A percentile compares a stretch with the other conserved stretches of the same genome.
These are phyloP conservation scores for Phenacoccus solenopsis DNA, from an alignment of 1,140 invertebrate species.

Conservation along the genomic window DNA sequence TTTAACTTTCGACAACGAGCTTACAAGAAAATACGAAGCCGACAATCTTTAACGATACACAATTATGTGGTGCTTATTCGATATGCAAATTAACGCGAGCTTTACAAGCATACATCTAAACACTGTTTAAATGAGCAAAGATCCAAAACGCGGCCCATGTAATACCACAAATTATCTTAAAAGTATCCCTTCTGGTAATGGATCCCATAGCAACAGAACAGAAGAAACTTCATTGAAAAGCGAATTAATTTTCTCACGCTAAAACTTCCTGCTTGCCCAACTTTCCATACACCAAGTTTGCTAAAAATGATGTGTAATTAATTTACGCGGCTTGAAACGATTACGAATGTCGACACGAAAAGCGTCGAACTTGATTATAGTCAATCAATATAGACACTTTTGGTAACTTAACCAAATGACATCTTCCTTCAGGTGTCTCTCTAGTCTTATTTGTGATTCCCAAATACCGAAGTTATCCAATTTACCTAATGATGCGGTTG, in stretches of 20 bases:
- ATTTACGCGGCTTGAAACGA: no score
- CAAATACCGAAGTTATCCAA: no score
- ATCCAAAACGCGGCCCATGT: not conserved
- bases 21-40: no score
- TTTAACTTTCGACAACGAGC: not conserved
- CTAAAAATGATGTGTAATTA: no score
- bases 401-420: no score
- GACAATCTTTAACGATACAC: not conserved
- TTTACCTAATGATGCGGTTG: no score
- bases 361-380: no score
- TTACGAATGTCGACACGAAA: no score
- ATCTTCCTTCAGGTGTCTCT: no score
- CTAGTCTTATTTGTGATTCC: no score
- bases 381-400: no score
- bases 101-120: not conserved
- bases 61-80: not conserved
- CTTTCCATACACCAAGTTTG: no score
- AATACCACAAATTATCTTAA: constrained; percentile 3
- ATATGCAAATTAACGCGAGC: not conserved
- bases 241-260: not conserved
- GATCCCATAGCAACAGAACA: not conserved
- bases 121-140: not conserved
- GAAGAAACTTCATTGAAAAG: not conserved
- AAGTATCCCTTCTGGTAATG: not conserved
- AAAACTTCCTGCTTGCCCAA: not conserved